These are phyloP conservation scores for Acanthornis magna DNA, from an alignment of 2,797 vertebrate species.

Conservation along the genomic window DNA sequence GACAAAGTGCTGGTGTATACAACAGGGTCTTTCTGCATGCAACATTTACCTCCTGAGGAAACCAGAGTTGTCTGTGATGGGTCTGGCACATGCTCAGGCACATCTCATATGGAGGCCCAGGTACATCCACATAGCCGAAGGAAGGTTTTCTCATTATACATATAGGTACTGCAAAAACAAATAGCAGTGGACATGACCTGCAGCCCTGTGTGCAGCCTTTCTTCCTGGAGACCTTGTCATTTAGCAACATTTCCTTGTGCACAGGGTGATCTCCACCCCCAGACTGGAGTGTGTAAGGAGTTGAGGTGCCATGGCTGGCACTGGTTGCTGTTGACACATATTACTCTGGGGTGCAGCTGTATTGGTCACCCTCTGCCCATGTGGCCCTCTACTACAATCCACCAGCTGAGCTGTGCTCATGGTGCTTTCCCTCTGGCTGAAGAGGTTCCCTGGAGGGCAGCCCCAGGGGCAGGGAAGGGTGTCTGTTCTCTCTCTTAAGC, in stretches of 20 bases:
- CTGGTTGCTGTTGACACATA: not conserved
- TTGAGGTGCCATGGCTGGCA: not conserved
- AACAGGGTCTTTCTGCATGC: not conserved
- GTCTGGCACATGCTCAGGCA: not conserved
- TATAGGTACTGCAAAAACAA: not conserved
- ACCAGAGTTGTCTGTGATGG: not conserved
- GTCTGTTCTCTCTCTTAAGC: not conserved
- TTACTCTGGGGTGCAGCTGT: not conserved
- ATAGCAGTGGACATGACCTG: not conserved
- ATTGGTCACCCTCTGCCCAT: not conserved
- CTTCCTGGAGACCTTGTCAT: not conserved
- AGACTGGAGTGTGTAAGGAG: not conserved
- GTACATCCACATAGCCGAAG: too few relatives aligned
- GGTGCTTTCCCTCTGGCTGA: not conserved
- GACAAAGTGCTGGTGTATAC: not conserved
- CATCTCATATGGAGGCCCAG: not conserved
- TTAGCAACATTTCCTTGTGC: not conserved
- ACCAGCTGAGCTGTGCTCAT: not conserved
- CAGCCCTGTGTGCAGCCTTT: not conserved
- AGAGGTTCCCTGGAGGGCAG: not conserved
- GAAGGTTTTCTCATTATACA: not conserved
- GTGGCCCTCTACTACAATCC: not conserved
- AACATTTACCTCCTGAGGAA: not conserved
- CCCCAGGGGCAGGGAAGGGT: not conserved
- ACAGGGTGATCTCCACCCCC: fast-evolving